Base-by-base conservation (phyloP, 2,888 invertebrate species). In the Drepana falcataria region DNA sequence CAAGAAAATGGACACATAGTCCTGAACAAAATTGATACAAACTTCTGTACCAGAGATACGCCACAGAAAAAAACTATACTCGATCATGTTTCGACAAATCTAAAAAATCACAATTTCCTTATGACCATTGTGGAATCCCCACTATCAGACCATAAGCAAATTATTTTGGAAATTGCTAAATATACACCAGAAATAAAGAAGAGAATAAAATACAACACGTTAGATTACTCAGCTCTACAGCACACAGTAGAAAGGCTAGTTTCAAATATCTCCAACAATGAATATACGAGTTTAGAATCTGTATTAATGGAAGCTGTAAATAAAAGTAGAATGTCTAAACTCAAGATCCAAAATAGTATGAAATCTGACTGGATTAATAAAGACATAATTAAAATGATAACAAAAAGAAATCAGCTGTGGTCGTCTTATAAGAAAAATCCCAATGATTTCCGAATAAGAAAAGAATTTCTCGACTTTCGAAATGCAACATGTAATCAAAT, bases 111-210 rank as follows among this genome's bases (percentile, higher is more conserved):
- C n/a, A 35, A 47, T 0, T 67, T 65, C 35, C 61, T 59, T 33
- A n/a, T 66, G 6, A 52, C 59, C 9, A 54, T 63, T 1, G 51
- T 68, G 1, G 59, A 68, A 0, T 62, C 63, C 1, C n/a, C 62
- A 0, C 35, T 68, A 35, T 62, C 67, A 0, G 69, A 69, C 40
- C 66, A 67, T 48, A 65, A 61, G 49, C 65, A 66, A 47, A 60
- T 70, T 34, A 61, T 60, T 5, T 1, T 65, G 0, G 59, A 63
- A 56, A 4, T 58, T 5, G 9, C 51, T 3, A 53, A 49, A 41
- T 35, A 37, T 4, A 47, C 55, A 9, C 51, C 55, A 2, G 48
- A 34, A 21, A 37, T 35, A 9, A 48, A 48, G 33, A 56, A 53
- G 40, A 33, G 2, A 44, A 40, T 52, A 2, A 9, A 48, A 5